phyloP scores from a whole-genome alignment of 1,140 invertebrate species.

The Acromyrmex charruanus region DNA sequence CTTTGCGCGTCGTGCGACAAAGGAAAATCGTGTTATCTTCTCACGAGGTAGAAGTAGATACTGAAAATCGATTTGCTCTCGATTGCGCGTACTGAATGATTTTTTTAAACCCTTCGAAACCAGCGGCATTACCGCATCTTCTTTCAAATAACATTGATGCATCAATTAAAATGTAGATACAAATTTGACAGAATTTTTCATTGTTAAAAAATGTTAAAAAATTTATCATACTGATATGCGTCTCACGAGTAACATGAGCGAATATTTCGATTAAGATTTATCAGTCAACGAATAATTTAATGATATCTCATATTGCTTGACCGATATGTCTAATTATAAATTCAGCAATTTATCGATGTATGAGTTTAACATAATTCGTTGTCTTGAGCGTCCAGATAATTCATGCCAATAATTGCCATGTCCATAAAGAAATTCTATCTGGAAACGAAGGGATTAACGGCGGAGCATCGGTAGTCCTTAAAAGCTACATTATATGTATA shows the following conservation, averaged over 20 bases:
- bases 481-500: slow-evolving; percentile 64
- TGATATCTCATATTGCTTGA: slow-evolving; percentile 63
- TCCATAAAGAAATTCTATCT: slow-evolving; percentile 20
- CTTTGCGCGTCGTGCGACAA: slow-evolving; percentile 57
- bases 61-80: slow-evolving; percentile 60
- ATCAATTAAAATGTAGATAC: slow-evolving; percentile 44
- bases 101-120: slow-evolving; percentile 71
- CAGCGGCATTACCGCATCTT: slow-evolving; percentile 37
- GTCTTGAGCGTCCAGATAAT: slow-evolving; percentile 46
- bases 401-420: slow-evolving; percentile 14
- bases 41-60: slow-evolving; percentile 68
- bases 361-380: slow-evolving; percentile 46
- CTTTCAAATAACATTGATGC: slow-evolving; percentile 37
- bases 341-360: slow-evolving; percentile 60
- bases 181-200: slow-evolving; percentile 55
- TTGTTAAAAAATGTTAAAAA: slow-evolving; percentile 72
- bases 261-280: slow-evolving; percentile 56
- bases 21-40: slow-evolving; percentile 60
- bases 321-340: slow-evolving; percentile 75
- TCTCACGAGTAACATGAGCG: slow-evolving; percentile 60
- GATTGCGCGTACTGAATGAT: slow-evolving; percentile 60
- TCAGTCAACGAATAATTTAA: slow-evolving; percentile 56
- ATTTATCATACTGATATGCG: slow-evolving; percentile 73
- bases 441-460: slow-evolving; percentile 73
- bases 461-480: slow-evolving; percentile 66